These are phyloP conservation scores for Spisula subtruncata DNA, from an alignment of 2,888 invertebrate genomes.

Conservation along the genomic window DNA sequence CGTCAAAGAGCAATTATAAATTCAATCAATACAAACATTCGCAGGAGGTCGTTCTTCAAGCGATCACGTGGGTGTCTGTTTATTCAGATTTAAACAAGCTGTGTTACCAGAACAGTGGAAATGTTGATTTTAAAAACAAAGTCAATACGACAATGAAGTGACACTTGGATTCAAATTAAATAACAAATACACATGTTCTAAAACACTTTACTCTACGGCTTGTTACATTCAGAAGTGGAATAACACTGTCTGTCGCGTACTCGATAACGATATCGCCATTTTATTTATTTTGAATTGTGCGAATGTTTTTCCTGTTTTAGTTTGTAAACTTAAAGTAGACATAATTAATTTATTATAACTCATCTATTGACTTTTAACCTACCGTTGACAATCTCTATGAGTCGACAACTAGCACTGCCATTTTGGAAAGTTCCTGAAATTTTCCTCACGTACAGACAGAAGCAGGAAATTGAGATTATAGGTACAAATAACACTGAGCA, in stretches of 20 bases:
- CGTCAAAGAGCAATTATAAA: too few relatives aligned
- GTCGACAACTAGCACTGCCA: neutral
- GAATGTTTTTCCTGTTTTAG: neutral
- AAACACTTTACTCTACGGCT: neutral
- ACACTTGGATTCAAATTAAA: neutral
- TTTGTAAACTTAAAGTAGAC: neutral
- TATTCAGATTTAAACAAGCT: too few relatives aligned
- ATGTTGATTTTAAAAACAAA: constrained; percentile 40
- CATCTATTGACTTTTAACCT: neutral
- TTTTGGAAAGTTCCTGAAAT: neutral
- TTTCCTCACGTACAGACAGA: neutral
- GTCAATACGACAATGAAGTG: neutral
- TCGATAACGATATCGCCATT: neutral
- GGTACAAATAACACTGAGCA: neutral
- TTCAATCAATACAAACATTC: too few relatives aligned
- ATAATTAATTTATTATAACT: neutral
- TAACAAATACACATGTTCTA: neutral
- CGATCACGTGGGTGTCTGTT: too few relatives aligned
- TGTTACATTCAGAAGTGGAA: neutral
- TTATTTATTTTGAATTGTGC: neutral
- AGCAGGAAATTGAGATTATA: neutral
- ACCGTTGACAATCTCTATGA: neutral
- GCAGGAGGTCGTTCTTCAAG: too few relatives aligned
- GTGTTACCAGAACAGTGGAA: too few relatives aligned
- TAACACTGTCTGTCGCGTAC: neutral